Evolutionary conservation across 2,797 vertebrate genomes (phyloP), one percentile per base, ranked within the genome.

Genomic region (Coccyzus lansbergi): DNA sequence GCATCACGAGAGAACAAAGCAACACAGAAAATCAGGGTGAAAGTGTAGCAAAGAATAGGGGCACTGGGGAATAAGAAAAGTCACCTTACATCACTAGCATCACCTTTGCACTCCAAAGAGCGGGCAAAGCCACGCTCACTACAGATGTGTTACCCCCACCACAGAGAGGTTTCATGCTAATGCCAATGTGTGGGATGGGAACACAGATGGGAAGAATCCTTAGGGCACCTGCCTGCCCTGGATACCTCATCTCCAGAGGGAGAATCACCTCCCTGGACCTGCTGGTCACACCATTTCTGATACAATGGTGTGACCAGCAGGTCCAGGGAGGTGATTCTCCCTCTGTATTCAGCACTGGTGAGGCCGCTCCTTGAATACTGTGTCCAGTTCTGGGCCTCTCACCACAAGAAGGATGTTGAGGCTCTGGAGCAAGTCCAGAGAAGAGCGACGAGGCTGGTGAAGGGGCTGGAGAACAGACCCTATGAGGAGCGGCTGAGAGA

Each of bases 101-200:
- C 28, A 9, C 63, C 34, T 25, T 77, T 46, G 46, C 42, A 58
- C 16, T 21, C 44, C 44, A 24, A 67, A 48, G 24, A 42, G 31
- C 0, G 0, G 14, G 31, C n/a, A 76, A 36, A 49, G n/a, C 65
- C 5, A 1, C 7, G 19, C 67, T 63, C 1, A 5, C 51, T 55
- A 18, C 15, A 38, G 10, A 20, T 29, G 55, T 1, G 0, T 53
- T 24, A 31, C 22, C 18, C 16, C 7, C 7, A 1, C 12, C 36
- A 19, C 46, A 34, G 64, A 80, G 31, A 31, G 28, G 24, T 34
- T 72, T 76, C 21, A 12, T 19, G 34, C 22, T 34, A 31, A 36
- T 1, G 2, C 48, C 33, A 80, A 17, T 8, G 2, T 3, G 5
- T 0, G 8, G 38, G 67, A 5, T 7, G 28, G 74, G 29, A 83